Evolutionary conservation across 2,888 invertebrate species (phyloP), one percentile per base, ranked within the genome.

Genomic region (Abrostola triplasia): DNA sequence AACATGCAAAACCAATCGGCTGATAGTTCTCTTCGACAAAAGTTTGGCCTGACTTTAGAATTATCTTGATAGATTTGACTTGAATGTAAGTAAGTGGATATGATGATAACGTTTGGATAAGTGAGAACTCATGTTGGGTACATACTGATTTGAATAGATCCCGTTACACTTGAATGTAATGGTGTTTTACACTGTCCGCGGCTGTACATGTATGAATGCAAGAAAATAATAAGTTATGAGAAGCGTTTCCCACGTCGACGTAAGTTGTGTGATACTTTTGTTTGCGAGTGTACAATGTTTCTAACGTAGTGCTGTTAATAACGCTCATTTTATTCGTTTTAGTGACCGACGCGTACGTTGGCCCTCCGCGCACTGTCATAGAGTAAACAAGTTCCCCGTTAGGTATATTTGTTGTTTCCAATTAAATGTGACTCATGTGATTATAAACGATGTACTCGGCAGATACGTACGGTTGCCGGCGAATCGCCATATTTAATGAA

Each of bases 251-350:
- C 68, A 71, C 62, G 56, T 51, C 59, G 49, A 24, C 55, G 42
- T 63, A 50, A 42, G 9, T 4, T 8, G 44, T 24, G 44, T 13
- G 13, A 8, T 47, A 47, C 77, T 69, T 73, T 70, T 67, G 67
- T 77, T 65, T 42, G 57, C 71, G 61, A 64, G 49, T 74, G 73
- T 76, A 79, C 77, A 73, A 79, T 67, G 76, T 84, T 82, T 80
- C 83, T 88, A 84, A 83, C 84, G 82, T 80, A 80, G 79, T 82
- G 82, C 79, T 82, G 83, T 83, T 87, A 87, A 89, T 88, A 87
- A 84, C 67, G 70, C 78, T 77, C 84, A 85, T 87, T 89, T 89
- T 87, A 86, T 89, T 89, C 84, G 82, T 84, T 87, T 84, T 86
- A 86, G 84, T 84, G 87, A 79, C 82, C 84, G 83, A 77, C 82